Conservation (phyloP, 2,888 invertebrate species). For the Mylabris sibirica region DNA sequence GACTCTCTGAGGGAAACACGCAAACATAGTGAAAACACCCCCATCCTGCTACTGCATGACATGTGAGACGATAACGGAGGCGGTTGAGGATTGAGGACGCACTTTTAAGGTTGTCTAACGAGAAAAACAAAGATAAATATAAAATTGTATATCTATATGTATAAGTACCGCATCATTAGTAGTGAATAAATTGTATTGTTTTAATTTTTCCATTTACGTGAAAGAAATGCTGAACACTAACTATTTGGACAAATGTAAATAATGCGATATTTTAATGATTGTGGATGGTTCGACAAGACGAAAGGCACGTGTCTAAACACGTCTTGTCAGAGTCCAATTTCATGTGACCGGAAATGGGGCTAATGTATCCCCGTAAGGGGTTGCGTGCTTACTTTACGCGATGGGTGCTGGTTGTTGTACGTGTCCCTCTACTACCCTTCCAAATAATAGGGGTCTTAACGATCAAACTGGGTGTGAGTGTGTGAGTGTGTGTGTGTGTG, state of each 20-base stretch:
- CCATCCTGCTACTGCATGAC: background rate
- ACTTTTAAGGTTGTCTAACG: conserved; percentile 5
- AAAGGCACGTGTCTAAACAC: conserved; percentile 39
- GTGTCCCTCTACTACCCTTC: conserved; percentile 61
- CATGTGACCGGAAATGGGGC: conserved; percentile 54
- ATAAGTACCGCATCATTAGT: background rate
- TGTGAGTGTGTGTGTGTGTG: background rate
- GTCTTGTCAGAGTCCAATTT: conserved; percentile 57
- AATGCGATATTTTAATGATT: background rate
- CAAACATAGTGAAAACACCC: conserved; percentile 13
- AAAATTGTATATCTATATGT: background rate
- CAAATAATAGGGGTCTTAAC: conserved; percentile 37
- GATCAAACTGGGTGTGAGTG: conserved; percentile 16
- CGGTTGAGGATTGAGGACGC: conserved; percentile 12
- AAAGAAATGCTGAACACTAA: background rate
- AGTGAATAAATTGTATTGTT: background rate
- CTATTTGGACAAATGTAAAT: background rate
- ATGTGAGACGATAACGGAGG: conserved; percentile 11
- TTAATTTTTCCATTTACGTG: background rate
- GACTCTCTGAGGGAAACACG: conserved; percentile 11
- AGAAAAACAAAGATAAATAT: background rate
- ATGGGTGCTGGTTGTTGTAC: conserved; percentile 36
- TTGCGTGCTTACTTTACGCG: conserved; percentile 39
- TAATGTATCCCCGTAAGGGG: conserved; percentile 52
- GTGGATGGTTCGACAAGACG: background rate